phyloP scores from a whole-genome alignment of 2,113 vertebrate species.

The Atherinomorus stipes region DNA sequence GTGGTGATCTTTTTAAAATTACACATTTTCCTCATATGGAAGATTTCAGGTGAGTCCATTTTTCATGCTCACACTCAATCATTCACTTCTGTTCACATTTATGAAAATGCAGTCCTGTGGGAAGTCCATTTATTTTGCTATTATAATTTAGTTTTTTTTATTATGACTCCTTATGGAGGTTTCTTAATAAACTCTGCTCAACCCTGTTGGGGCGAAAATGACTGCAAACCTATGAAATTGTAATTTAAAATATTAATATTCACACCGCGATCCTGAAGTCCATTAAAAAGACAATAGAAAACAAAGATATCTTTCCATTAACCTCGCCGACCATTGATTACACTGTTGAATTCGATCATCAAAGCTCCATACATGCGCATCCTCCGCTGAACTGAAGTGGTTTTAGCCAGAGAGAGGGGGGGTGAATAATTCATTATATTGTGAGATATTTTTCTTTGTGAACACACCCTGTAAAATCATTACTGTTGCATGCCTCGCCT shows the following conservation, averaged over 20 bases:
- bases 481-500: slow-evolving; percentile 42
- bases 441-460: slow-evolving; percentile 52
- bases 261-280: neutral
- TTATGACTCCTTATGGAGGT: neutral
- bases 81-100: slow-evolving; percentile 20
- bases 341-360: slow-evolving; percentile 25
- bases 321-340: slow-evolving; percentile 15
- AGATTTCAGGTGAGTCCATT: slow-evolving; percentile 3
- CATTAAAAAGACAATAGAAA: neutral
- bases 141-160: neutral
- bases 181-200: slow-evolving; percentile 11
- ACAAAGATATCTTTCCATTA: slow-evolving; percentile 22
- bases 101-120: slow-evolving; percentile 14
- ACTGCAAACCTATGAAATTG: slow-evolving; percentile 19
- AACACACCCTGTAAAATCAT: slow-evolving; percentile 53
- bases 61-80: neutral
- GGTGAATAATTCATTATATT: slow-evolving; percentile 66
- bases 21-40: neutral
- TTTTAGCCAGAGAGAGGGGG: slow-evolving; percentile 15
- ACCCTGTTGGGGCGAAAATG: neutral
- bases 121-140: slow-evolving; percentile 17
- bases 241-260: slow-evolving; percentile 18
- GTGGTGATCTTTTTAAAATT: slow-evolving; percentile 35
- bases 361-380: slow-evolving; percentile 20
- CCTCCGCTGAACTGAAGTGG: slow-evolving; percentile 10